phyloP scores from a whole-genome alignment of 2,797 vertebrate genomes.

The Mormyrus proboscirostris region DNA sequence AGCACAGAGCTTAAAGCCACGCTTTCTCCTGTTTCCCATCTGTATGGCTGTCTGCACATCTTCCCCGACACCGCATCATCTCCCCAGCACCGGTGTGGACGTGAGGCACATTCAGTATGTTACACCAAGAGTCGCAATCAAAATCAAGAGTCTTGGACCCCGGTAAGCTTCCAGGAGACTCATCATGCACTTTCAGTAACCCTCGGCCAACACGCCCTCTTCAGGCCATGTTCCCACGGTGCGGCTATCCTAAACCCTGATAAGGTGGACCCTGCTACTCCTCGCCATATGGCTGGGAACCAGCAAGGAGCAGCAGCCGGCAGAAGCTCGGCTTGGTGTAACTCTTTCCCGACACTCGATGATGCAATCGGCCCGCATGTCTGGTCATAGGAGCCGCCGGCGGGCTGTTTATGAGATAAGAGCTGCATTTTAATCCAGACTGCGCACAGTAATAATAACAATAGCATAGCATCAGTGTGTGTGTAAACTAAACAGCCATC shows the following conservation, averaged over 20 bases:
- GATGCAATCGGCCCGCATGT: not conserved
- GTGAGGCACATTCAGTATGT: conserved; percentile 39
- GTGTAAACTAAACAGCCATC: conserved; percentile 20
- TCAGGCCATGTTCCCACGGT: not conserved
- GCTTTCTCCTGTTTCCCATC: conserved; percentile 27
- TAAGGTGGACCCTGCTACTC: not conserved
- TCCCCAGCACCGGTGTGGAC: conserved; percentile 37
- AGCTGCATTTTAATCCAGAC: conserved; percentile 18
- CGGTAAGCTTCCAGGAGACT: not conserved
- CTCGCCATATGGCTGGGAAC: not conserved
- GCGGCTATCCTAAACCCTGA: not conserved
- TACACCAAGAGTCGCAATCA: conserved; percentile 36
- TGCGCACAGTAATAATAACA: conserved; percentile 17
- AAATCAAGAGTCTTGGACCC: not conserved
- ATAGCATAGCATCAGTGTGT: conserved; percentile 15
- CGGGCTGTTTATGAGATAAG: conserved; percentile 25
- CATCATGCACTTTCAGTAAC: not conserved
- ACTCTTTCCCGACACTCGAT: not conserved
- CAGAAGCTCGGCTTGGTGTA: not conserved
- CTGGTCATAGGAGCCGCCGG: not conserved
- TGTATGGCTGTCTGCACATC: conserved; percentile 38
- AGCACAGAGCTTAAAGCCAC: conserved; percentile 6
- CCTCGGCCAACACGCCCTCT: not conserved
- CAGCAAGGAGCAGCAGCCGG: not conserved
- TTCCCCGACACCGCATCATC: conserved; percentile 39